Conservation (phyloP, 2,113 vertebrate genomes). For the Xiphorhynchus elegans region DNA sequence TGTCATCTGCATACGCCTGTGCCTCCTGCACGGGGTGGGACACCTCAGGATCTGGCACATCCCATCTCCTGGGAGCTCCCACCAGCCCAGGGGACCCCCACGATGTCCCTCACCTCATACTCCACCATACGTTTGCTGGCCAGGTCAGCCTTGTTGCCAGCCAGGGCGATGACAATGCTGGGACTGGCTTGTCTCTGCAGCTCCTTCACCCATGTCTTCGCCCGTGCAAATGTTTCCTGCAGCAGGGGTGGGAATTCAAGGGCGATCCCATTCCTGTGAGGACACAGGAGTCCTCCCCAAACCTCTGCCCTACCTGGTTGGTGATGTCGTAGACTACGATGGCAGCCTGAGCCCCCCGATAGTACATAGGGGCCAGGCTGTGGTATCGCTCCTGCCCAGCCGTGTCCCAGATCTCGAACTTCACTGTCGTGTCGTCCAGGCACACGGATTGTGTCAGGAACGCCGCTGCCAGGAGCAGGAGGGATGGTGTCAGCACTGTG, state of each 20-base stretch:
- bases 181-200: slow-evolving; percentile 82
- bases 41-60: background rate
- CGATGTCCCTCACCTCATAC: slow-evolving; percentile 71
- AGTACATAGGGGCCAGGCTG: slow-evolving; percentile 86
- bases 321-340: slow-evolving; percentile 85
- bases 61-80: accelerated
- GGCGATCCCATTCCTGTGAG: background rate
- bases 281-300: background rate
- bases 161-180: slow-evolving; percentile 80
- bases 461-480: slow-evolving; percentile 57
- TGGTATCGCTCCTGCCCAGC: slow-evolving; percentile 87
- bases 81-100: background rate
- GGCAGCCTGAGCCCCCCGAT: slow-evolving; percentile 80
- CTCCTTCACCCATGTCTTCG: slow-evolving; percentile 84
- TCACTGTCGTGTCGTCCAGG: slow-evolving; percentile 83
- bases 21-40: slow-evolving; percentile 67
- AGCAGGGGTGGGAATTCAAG: background rate
- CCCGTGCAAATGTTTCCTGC: slow-evolving; percentile 81
- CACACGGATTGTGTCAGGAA: slow-evolving; percentile 84
- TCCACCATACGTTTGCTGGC: slow-evolving; percentile 83
- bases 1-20: slow-evolving; percentile 83
- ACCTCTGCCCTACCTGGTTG: slow-evolving; percentile 72
- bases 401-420: slow-evolving; percentile 89
- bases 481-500: background rate
- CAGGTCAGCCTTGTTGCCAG: slow-evolving; percentile 82